Base-by-base conservation (phyloP, 2,797 vertebrate genomes). In the Graptemys geographica region DNA sequence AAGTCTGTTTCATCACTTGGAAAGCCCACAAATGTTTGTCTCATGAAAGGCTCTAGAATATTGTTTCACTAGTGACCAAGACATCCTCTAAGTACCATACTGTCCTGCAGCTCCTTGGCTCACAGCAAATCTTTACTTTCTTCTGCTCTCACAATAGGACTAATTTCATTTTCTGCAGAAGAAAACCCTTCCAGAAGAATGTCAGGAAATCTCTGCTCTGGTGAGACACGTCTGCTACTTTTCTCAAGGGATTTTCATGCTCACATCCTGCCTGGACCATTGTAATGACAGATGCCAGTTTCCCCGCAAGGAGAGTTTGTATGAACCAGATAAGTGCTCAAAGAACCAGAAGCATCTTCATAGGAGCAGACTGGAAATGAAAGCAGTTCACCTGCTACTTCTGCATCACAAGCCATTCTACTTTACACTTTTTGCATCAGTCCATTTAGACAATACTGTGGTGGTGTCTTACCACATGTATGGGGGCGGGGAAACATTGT, bases 131-230 rank as follows among this genome's bases (percentile, higher is more conserved):
- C 94, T 88, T 95, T 94, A 83, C 87, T 96, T 95, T 81, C 76
- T 72, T 94, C 82, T 91, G 89, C 81, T 93, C 96, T 86, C 93
- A 88, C 86, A 84, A 87, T 49, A 88, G 83, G 62, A 89, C 85
- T 90, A 93, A 93, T 78, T 93, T 83, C 33, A 90, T 86, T 25
- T 81, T 53, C 37, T 94, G 41, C 84, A 92, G 81, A 86, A 91
- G 89, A 1, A 95, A 93, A 76, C 81, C 59, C 23, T 94, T 92
- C 93, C 72, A 81, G 87, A 94, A 92, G 91, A 92, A 88, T 69
- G 76, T 92, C 85, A 95, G 90, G 85, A 96, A 90, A 83, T 89
- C 81, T 94, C 72, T 92, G 49, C 5, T 96, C 92, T 94, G 88
- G 62, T 93, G 28, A 37, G 81, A 94, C 79, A 44, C 65, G 33